phyloP scores from a whole-genome alignment of 1,140 invertebrate genomes.

The Drosophila sucinea region DNA sequence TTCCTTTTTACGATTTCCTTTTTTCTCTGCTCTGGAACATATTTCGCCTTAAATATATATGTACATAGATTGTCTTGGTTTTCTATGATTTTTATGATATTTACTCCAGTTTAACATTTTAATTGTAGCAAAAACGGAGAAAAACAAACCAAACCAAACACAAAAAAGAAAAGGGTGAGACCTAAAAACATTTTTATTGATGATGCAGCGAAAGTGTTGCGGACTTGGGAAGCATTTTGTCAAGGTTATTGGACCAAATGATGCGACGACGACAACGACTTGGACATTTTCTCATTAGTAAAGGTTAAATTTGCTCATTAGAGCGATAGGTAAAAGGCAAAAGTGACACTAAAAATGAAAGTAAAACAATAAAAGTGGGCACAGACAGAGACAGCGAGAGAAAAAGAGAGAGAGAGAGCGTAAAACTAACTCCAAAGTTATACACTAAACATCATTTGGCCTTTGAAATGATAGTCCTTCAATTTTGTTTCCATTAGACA shows the following conservation, averaged over 20 bases:
- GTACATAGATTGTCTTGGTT: constrained; percentile 10
- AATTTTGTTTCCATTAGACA: too few species aligned
- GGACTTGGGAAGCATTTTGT: constrained; percentile 28
- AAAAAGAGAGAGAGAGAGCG: not conserved
- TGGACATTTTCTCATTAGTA: constrained; percentile 65
- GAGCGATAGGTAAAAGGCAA: constrained; percentile 49
- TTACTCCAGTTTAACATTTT: constrained; percentile 79
- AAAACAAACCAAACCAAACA: constrained; percentile 9
- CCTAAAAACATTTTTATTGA: constrained; percentile 21
- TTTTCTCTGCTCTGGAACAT: constrained; percentile 18
- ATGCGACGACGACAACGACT: constrained; percentile 8
- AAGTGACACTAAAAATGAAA: constrained; percentile 5
- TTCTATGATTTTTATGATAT: constrained; percentile 60
- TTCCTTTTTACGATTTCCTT: constrained; percentile 53
- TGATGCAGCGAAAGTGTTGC: constrained; percentile 63
- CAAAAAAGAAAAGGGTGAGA: constrained; percentile 46
- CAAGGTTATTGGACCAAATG: constrained; percentile 51
- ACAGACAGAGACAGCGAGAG: not conserved
- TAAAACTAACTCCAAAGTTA: not conserved
- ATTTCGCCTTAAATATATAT: not conserved
- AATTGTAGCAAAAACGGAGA: constrained; percentile 63
- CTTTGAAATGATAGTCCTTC: too few species aligned
- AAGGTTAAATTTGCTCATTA: constrained; percentile 72
- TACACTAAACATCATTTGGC: too few species aligned
- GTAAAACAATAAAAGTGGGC: constrained; percentile 26